Evolutionary conservation across 64 coral and sea anemone genomes (phyloP).

Genomic region (Stichodactyla helianthus): DNA sequence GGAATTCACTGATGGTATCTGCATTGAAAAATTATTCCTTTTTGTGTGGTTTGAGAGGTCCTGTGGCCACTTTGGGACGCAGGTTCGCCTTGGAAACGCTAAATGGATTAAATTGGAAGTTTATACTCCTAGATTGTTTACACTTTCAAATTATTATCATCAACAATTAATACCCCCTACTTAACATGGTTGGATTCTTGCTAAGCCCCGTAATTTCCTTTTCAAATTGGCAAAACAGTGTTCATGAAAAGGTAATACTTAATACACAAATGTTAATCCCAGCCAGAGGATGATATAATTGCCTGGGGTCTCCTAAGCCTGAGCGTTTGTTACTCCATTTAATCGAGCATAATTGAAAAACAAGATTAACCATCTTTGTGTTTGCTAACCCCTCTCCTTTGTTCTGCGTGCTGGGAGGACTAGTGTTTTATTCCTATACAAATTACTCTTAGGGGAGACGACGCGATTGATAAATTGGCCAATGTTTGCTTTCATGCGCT

Average conservation of each 20-base stretch:
- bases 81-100: neutral
- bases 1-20: constrained; percentile 31
- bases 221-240: constrained; percentile 2
- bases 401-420: neutral
- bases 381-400: constrained; percentile 1
- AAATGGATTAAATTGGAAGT: neutral
- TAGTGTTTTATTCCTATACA: neutral
- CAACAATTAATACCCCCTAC: constrained; percentile 1
- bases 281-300: neutral
- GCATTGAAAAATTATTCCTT: neutral
- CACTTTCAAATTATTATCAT: constrained; percentile 20
- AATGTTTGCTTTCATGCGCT: neutral
- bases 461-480: constrained; percentile 28
- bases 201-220: neutral
- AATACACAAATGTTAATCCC: constrained; percentile 15
- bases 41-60: neutral
- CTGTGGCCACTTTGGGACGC: neutral
- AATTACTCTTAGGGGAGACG: neutral
- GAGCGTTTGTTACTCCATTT: constrained; percentile 1
- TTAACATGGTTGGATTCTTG: neutral
- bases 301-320: neutral
- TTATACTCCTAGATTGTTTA: neutral
- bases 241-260: neutral
- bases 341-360: constrained; percentile 37
- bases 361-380: constrained; percentile 6